A percentile compares a stretch with the other conserved stretches of the same genome.
Conservation (phyloP, 2,797 vertebrate species). For the Bradypodion ventrale region DNA sequence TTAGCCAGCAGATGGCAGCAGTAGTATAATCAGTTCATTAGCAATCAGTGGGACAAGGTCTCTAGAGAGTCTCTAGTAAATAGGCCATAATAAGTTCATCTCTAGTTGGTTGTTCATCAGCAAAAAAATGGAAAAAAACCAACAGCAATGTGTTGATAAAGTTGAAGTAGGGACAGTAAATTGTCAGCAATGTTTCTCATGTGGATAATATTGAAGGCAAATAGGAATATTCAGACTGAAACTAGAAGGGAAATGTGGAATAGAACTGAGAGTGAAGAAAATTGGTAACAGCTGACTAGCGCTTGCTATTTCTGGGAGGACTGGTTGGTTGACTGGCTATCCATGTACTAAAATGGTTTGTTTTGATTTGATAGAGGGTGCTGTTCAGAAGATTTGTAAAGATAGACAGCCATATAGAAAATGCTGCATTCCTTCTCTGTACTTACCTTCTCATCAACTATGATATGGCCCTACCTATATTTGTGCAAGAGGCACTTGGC, state of each 20-base stretch:
- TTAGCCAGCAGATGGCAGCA: slow-evolving; percentile 40
- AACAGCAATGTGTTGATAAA: neutral
- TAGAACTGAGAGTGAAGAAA: neutral
- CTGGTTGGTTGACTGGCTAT: no score
- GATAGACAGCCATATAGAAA: neutral
- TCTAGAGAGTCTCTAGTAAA: neutral
- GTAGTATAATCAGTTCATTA: neutral
- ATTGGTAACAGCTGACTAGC: neutral
- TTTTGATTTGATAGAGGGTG: neutral
- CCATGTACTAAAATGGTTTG: neutral
- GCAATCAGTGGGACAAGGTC: neutral
- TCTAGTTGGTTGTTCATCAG: neutral
- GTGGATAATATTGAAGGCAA: neutral
- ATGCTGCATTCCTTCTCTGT: neutral
- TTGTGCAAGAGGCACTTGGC: neutral
- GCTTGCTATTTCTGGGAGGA: no score
- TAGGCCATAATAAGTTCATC: neutral
- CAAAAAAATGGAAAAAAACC: neutral
- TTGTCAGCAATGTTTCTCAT: neutral
- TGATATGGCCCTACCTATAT: neutral
- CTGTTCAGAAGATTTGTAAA: neutral
- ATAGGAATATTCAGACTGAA: neutral
- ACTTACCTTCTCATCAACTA: neutral
- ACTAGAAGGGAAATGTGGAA: neutral
- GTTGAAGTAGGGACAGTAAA: neutral